A percentile compares a stretch with the other conserved stretches of the same genome.
phyloP scores from a whole-genome alignment of 2,797 vertebrate species.

The Selene dorsalis region DNA sequence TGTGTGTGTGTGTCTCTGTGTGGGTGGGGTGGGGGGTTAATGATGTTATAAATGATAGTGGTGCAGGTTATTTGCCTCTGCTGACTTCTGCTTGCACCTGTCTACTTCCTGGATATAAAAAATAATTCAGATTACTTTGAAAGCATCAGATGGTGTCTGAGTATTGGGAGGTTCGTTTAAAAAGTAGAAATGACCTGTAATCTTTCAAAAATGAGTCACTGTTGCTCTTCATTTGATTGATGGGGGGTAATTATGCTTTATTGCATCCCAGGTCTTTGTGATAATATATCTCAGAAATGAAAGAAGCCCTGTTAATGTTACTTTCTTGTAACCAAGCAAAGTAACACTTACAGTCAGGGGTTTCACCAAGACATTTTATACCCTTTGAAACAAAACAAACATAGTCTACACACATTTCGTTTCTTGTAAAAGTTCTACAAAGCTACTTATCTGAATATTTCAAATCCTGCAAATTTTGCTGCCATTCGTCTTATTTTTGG shows the following conservation, averaged over 20 bases:
- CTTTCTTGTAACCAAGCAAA: not conserved
- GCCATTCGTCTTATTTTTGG: not conserved
- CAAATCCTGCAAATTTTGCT: not conserved
- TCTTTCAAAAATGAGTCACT: not conserved
- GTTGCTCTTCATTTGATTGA: not conserved
- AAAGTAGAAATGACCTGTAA: not conserved
- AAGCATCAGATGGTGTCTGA: not conserved
- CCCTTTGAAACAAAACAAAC: not conserved
- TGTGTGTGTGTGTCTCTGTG: conserved; percentile 11
- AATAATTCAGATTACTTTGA: conserved; percentile 12
- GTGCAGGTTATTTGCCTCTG: conserved; percentile 42
- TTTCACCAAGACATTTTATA: not conserved
- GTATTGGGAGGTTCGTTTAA: not conserved
- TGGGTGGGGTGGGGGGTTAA: conserved; percentile 18
- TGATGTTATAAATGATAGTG: conserved; percentile 38
- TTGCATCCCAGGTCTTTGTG: not conserved
- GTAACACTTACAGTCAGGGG: not conserved
- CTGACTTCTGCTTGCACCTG: conserved; percentile 37
- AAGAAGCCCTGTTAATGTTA: not conserved
- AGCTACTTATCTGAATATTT: not conserved
- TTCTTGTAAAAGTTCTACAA: not conserved
- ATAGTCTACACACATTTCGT: not conserved
- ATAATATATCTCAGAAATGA: not conserved
- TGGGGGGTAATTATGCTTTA: not conserved
- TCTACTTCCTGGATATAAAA: conserved; percentile 35